Evolutionary conservation across 37 sponge, comb jelly and placozoan genomes (phyloP), one percentile per base, ranked within the genome.

Genomic region (Lycopodina hypogea): DNA sequence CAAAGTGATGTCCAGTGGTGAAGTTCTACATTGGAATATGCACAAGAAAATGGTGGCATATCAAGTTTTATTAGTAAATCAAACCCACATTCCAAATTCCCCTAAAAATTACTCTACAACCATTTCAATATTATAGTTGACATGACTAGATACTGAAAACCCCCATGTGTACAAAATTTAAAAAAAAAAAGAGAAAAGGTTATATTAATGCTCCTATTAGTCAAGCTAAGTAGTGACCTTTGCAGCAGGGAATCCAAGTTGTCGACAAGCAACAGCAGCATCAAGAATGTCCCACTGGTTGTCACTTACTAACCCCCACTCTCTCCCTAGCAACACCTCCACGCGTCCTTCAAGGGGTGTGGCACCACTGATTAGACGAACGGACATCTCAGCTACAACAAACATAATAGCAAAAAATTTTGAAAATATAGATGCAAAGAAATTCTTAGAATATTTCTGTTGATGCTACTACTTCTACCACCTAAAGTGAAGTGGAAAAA

Each of bases 231-330:
- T 45, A 9, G 9, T 9, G 0, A 77, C 77, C 57, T 60, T 23
- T 14, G 81, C 81, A 32, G 71, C 32, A 2, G 71, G 26, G 30
- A 80, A 70, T 22, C 81, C 81, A n/a, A 80, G 24, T 42, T 80
- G 81, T 37, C 71, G 34, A 42, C 81, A 80, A 1, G 69, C 71
- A 15, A 80, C 81, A n/a, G 60, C 15, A 19, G 81, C 81, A 57
- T 80, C 81, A 33, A 40, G 26, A 17, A 80, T 0, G n/a, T 41
- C 71, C 81, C 81, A 80, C n/a, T 55, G n/a, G n/a, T 39, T 32
- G 59, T 69, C 69, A 21, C 24, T 19, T 6, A 80, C 23, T 4
- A 39, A 21, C 23, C 81, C 71, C 81, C 81, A 80, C 36, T 51
- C 39, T 8, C 74, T 52, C 18, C 18, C 38, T 0, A 63, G 48